phyloP scores from a whole-genome alignment of 2,888 invertebrate genomes.

The Dione vanillae region DNA sequence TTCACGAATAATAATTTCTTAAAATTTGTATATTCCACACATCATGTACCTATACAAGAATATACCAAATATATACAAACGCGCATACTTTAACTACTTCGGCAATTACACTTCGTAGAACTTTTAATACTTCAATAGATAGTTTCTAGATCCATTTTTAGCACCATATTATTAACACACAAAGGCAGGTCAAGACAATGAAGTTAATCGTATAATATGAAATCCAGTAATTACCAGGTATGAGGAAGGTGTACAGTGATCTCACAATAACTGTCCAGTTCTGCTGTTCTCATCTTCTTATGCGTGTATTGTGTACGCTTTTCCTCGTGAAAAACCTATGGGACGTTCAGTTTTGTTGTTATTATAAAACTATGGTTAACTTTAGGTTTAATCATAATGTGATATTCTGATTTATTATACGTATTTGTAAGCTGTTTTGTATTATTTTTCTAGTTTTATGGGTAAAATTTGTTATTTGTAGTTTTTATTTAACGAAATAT shows the following conservation, averaged over 20 bases:
- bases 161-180: conserved; percentile 14
- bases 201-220: conserved; percentile 34
- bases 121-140: not conserved
- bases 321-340: conserved; percentile 78
- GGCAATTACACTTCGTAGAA: not conserved
- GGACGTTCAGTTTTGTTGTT: conserved; percentile 51
- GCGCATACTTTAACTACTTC: too few relatives aligned
- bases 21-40: too few relatives aligned
- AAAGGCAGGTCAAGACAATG: conserved; percentile 37
- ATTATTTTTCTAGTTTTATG: not conserved
- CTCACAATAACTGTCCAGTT: conserved; percentile 76
- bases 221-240: conserved; percentile 59
- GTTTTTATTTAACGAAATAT: too few relatives aligned
- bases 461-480: not conserved
- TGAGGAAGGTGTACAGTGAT: conserved; percentile 59
- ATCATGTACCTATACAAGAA: too few relatives aligned
- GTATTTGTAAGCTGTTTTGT: not conserved
- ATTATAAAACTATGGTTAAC: conserved; percentile 44
- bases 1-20: too few relatives aligned
- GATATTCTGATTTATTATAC: not conserved
- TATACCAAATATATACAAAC: too few relatives aligned
- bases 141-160: not conserved
- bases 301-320: conserved; percentile 69
- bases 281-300: conserved; percentile 74
- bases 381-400: conserved; percentile 15